Conservation (phyloP, 2,888 invertebrate species). For the Pachycephus smyrnensis region DNA sequence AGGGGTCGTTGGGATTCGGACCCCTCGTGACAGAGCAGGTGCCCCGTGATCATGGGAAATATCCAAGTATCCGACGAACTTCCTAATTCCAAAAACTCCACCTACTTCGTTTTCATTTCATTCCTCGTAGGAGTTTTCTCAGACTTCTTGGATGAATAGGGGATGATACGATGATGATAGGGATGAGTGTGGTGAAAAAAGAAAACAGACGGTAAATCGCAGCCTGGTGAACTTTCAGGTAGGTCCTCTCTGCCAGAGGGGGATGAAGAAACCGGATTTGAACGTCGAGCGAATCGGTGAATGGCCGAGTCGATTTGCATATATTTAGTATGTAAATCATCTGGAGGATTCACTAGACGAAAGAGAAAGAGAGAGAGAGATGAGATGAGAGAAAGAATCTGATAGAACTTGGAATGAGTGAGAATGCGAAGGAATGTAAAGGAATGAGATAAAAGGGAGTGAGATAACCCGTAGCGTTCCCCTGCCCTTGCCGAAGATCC, state of each 20-base stretch:
- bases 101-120: neutral
- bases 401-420: neutral
- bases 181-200: neutral
- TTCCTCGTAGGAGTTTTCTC: neutral
- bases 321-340: conserved; percentile 45
- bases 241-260: neutral
- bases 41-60: conserved; percentile 30
- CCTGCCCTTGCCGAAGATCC: conserved; percentile 16
- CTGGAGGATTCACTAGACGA: conserved; percentile 30
- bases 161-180: neutral
- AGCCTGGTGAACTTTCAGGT: neutral
- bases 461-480: conserved; percentile 6
- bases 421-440: neutral
- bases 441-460: neutral
- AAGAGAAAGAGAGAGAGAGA: neutral
- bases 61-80: neutral
- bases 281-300: conserved; percentile 37
- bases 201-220: neutral
- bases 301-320: conserved; percentile 41
- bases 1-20: neutral
- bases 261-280: conserved; percentile 22
- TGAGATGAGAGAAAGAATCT: neutral
- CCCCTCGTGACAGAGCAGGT: conserved; percentile 31
- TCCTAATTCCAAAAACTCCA: neutral
- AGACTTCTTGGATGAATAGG: neutral